These are phyloP conservation scores for Drosophila subquinaria DNA, from an alignment of 2,888 invertebrate genomes.

Conservation along the genomic window DNA sequence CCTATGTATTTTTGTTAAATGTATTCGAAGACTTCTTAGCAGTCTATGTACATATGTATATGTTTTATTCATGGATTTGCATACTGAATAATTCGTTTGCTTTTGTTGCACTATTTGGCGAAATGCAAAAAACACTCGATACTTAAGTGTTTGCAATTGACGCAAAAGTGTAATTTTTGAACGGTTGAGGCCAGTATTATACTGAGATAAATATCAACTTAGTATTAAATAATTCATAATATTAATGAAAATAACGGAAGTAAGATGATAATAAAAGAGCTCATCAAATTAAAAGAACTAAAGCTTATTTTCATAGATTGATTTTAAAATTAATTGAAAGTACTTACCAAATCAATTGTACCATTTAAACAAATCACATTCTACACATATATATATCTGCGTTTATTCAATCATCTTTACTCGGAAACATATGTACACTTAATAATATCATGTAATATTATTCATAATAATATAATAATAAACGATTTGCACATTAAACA, in stretches of 20 bases:
- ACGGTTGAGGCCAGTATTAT: not conserved
- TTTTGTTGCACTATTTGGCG: not conserved
- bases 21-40: not conserved
- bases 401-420: conserved; percentile 56
- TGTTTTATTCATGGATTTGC: conserved; percentile 7
- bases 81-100: conserved; percentile 18
- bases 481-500: conserved; percentile 58
- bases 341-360: conserved; percentile 7
- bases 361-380: conserved; percentile 11
- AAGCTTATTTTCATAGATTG: not conserved
- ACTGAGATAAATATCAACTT: not conserved
- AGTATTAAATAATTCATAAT: not conserved
- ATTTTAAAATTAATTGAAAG: not conserved
- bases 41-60: not conserved
- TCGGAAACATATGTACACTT: conserved; percentile 74
- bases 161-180: not conserved
- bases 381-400: conserved; percentile 54
- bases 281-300: not conserved
- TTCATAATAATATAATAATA: conserved; percentile 55
- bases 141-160: not conserved
- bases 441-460: conserved; percentile 63
- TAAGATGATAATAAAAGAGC: not conserved
- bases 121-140: conserved; percentile 1
- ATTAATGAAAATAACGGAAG: not conserved
- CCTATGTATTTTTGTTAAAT: not conserved